phyloP scores from a whole-genome alignment of 2,797 vertebrate species.

The Adelosebastes latens region DNA sequence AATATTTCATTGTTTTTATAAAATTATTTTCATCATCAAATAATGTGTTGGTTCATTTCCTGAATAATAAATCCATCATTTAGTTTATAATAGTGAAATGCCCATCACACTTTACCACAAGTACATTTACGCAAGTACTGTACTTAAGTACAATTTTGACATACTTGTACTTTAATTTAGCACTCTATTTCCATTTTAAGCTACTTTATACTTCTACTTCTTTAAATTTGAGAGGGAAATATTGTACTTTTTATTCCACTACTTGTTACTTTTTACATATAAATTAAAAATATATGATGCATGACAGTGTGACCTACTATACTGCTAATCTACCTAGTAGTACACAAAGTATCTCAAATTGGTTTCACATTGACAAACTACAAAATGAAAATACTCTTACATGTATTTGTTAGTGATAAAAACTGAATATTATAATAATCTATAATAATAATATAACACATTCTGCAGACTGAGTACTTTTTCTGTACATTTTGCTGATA shows the following conservation, averaged over 20 bases:
- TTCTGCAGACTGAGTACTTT: neutral
- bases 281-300: neutral
- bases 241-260: neutral
- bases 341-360: neutral
- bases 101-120: no score
- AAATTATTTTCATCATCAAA: neutral
- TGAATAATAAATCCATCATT: neutral
- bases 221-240: neutral
- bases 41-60: neutral
- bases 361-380: neutral
- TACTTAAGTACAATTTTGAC: neutral
- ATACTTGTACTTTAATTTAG: neutral
- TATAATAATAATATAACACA: neutral
- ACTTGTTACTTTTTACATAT: neutral
- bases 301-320: neutral
- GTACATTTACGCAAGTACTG: no score
- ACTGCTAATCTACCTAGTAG: neutral
- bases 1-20: no score
- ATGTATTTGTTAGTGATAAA: neutral
- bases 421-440: neutral
- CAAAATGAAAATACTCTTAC: neutral
- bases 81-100: no score
- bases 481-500: no score
- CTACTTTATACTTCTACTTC: neutral
- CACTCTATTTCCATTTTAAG: neutral